phyloP scores from a whole-genome alignment of 2,113 vertebrate genomes.

The Serilophus lunatus region DNA sequence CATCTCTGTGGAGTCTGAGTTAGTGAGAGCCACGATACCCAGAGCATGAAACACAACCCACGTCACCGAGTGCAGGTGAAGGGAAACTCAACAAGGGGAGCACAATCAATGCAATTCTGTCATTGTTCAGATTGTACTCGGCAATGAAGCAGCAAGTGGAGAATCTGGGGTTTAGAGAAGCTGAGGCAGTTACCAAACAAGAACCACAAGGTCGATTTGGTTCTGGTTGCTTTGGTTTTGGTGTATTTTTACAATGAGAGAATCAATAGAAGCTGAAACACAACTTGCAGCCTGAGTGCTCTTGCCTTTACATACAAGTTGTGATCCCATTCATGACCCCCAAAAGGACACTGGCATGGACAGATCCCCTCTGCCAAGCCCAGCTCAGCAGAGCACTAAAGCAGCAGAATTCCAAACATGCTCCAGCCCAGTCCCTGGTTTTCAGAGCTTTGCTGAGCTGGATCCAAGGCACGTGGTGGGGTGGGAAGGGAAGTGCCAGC shows the following conservation, averaged over 20 bases:
- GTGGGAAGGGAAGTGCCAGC: background rate
- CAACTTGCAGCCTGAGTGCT: background rate
- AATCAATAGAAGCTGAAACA: slow-evolving; percentile 1
- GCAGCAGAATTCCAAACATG: background rate
- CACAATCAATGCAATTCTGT: slow-evolving; percentile 50
- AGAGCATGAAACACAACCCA: slow-evolving; percentile 56
- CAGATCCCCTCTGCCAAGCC: background rate
- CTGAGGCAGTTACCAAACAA: background rate
- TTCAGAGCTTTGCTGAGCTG: background rate
- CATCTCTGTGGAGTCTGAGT: background rate
- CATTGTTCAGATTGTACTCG: slow-evolving; percentile 53
- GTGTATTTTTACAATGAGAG: background rate
- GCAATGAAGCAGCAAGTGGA: slow-evolving; percentile 75
- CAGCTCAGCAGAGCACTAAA: background rate
- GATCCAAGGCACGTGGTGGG: background rate
- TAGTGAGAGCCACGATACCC: slow-evolving; percentile 81
- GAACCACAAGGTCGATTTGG: background rate
- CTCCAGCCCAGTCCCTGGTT: background rate
- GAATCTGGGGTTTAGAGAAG: slow-evolving; percentile 74
- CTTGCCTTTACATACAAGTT: background rate
- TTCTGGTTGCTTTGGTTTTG: background rate
- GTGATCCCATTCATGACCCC: background rate
- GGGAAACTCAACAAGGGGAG: slow-evolving; percentile 55
- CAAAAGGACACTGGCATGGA: background rate
- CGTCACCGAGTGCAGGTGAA: slow-evolving; percentile 22